Evolutionary conservation across 2,113 vertebrate species (phyloP), one percentile per base, ranked within the genome.

Genomic region (Antennarius striatus): DNA sequence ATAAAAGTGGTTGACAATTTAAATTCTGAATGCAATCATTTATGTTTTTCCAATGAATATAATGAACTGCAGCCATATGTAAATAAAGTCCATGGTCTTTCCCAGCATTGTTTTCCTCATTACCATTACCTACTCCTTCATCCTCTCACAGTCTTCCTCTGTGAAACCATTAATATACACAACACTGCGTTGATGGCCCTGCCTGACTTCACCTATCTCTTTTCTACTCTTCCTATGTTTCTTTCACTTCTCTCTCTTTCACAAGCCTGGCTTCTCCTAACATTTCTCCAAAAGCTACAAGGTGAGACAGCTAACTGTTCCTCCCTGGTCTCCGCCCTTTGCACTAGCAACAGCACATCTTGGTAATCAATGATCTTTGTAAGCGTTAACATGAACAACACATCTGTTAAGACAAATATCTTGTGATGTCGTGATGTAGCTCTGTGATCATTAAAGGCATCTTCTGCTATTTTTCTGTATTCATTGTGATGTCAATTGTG

Each of bases 221-320:
- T 86, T 76, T 85, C 74, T 79, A 40, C 80, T 79, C 75, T 68
- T 30, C 58, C 67, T 87, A 84, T 76, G 69, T 82, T 88, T 83
- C 52, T 17, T 85, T 69, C 82, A 65, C 86, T 60, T 67, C 75
- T 87, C 83, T 89, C 76, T 86, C 79, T 85, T 84, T 51, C 65
- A 89, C 90, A 95, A 94, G 93, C 90, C 86, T 65, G 86, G 86
- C 92, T 60, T 83, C 81, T 85, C 83, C 80, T 93, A 92, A 92
- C 86, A 91, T 87, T 83, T 90, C 90, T 90, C 68, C 89, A 82
- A 83, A 86, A 88, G 74, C 82, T 86, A 78, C 89, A 83, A 94
- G 93, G 90, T 92, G 92, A 93, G 93, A 88, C 74, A 56, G 61
- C 40, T 39, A 56, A 40, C 40, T 59, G 16, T 67, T 60, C 60